Conservation (phyloP, 2,797 vertebrate genomes). For the Esox masquinongy region DNA sequence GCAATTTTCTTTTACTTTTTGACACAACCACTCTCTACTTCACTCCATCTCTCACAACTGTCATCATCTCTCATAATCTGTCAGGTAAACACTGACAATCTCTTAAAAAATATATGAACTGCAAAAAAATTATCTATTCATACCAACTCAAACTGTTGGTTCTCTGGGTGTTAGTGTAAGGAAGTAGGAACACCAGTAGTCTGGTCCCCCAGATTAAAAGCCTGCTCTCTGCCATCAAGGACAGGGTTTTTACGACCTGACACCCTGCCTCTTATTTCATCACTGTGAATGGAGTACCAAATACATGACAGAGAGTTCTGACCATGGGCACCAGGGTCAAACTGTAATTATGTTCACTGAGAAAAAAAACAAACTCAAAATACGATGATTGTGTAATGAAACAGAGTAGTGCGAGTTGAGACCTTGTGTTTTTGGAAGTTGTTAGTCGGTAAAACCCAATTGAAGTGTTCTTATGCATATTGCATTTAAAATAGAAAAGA, state of each 20-base stretch:
- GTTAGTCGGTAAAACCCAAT: too few relatives aligned
- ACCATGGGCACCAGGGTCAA: neutral
- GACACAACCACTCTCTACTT: neutral
- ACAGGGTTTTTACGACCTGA: slow-evolving; percentile 12
- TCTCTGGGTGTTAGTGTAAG: neutral
- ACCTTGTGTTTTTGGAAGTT: too few relatives aligned
- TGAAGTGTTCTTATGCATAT: too few relatives aligned
- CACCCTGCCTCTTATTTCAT: slow-evolving; percentile 7
- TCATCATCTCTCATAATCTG: neutral
- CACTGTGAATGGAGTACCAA: neutral
- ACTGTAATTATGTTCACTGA: neutral
- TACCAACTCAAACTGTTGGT: neutral
- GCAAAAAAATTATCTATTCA: neutral
- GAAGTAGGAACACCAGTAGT: neutral
- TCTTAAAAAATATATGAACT: neutral
- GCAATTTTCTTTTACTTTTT: too few relatives aligned
- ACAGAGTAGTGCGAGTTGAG: too few relatives aligned
- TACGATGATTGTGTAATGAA: too few relatives aligned
- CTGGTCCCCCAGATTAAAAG: slow-evolving; percentile 6
- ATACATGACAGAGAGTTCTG: neutral
- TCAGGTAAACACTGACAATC: neutral
- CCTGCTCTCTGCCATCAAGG: slow-evolving; percentile 6
- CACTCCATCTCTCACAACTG: neutral
- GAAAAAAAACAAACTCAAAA: too few relatives aligned
- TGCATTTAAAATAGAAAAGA: too few relatives aligned